Conservation (phyloP, 2,888 invertebrate species). For the Clostera curtula region DNA sequence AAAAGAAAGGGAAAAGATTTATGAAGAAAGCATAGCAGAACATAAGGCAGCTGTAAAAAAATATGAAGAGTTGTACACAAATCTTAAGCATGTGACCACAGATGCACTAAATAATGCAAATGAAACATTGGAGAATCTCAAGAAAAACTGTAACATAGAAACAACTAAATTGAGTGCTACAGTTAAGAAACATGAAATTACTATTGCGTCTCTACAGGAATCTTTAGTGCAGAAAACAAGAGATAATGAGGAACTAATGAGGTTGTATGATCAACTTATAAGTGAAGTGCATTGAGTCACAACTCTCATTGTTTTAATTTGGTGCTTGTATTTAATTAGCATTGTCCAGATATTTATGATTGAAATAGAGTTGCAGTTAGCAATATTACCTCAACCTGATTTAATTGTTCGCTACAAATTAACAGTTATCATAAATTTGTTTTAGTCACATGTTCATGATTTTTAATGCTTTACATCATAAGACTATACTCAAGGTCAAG, state of each 20-base stretch:
- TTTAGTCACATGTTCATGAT: constrained; percentile 11
- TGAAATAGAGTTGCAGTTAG: too few relatives aligned
- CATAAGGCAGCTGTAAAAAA: constrained; percentile 80
- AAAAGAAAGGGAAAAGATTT: constrained; percentile 78
- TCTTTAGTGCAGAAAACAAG: constrained; percentile 89
- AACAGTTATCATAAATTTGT: too few relatives aligned
- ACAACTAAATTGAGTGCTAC: constrained; percentile 88
- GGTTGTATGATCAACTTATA: constrained; percentile 95
- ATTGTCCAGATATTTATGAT: too few relatives aligned
- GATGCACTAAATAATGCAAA: constrained; percentile 84
- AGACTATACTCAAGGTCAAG: too few relatives aligned
- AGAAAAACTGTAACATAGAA: constrained; percentile 84
- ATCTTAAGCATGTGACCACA: constrained; percentile 89
- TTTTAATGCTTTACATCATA: constrained; percentile 5
- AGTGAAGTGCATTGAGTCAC: constrained; percentile 51
- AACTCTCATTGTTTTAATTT: neutral
- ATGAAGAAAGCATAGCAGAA: constrained; percentile 79
- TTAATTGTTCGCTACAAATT: too few relatives aligned
- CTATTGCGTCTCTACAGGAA: constrained; percentile 86
- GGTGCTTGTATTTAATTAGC: constrained; percentile 1
- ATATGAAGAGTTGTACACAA: constrained; percentile 88
- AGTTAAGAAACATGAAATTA: constrained; percentile 90
- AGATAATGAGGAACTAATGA: constrained; percentile 91
- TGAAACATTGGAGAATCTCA: constrained; percentile 84
- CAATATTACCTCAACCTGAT: too few relatives aligned